Base-by-base conservation (phyloP, 2,888 invertebrate genomes). In the Spodoptera littoralis region DNA sequence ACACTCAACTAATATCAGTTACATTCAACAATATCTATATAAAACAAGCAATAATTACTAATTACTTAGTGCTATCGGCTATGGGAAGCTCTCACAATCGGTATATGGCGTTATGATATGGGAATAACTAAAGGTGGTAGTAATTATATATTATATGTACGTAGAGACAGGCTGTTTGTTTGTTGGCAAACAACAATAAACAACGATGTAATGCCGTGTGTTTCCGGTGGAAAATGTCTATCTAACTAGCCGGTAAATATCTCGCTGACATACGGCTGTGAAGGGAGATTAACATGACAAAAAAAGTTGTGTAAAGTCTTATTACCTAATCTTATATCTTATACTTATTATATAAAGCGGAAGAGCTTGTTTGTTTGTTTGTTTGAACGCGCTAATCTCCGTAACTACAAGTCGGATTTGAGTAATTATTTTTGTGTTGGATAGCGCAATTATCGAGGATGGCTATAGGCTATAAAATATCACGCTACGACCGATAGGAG, bases 211-310 rank as follows among this genome's bases (percentile, higher is more conserved):
- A 87, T 86, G 86, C 66, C 76, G 73, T 79, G 73, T 77, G 85
- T 90, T 90, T 90, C 90, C 89, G 88, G 86, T 85, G 70, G 76
- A 82, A 77, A 81, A 81, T 80, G 70, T 78, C 72, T 77, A 65
- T 65, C 72, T 83, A 85, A 84, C 82, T 81, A 84, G 80, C 76
- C 75, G 66, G 78, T 79, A 81, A 83, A 79, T 82, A 81, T 72
- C 50, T 70, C 54, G 8, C 0, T 22, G 41, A 86, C 80, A 83
- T 43, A 87, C 80, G 13, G 83, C 0, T 4, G 0, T 0, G 0
- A 0, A 62, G 45, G 6, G 8, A 50, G 8, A 24, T 22, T 0
- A 62, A 53, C 55, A 11, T 9, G 41, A 9, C 1, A n/a, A 12
- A 46, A 18, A 46, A 46, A 22, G 18, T 18, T 18, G 18, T 18